These are phyloP conservation scores for Stenodera caucasica DNA, from an alignment of 2,888 invertebrate genomes.

Conservation along the genomic window DNA sequence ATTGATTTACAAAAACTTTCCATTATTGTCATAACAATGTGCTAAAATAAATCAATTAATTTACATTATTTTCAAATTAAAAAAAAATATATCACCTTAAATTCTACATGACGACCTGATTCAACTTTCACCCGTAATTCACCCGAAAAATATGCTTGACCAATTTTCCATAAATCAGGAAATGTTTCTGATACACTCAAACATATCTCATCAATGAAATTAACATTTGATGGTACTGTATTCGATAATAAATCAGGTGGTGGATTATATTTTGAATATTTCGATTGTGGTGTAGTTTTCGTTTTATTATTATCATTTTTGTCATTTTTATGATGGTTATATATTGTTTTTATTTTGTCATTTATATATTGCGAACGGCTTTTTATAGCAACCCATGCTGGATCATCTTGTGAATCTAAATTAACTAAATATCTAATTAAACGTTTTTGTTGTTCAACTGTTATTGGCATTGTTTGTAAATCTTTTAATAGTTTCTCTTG, in stretches of 20 bases:
- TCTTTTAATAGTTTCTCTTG: conserved; percentile 79
- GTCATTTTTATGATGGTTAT: conserved; percentile 64
- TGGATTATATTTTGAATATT: conserved; percentile 49
- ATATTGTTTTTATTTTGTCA: conserved; percentile 65
- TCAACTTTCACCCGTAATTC: conserved; percentile 77
- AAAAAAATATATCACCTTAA: conserved; percentile 28
- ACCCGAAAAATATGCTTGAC: conserved; percentile 90
- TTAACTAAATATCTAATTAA: conserved; percentile 83
- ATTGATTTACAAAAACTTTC: conserved; percentile 74
- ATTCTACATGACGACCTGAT: conserved; percentile 62
- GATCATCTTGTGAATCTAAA: conserved; percentile 80
- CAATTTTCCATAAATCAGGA: conserved; percentile 94
- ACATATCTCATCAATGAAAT: conserved; percentile 79
- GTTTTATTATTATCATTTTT: conserved; percentile 44
- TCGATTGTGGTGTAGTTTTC: conserved; percentile 42
- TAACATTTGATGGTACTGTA: conserved; percentile 66
- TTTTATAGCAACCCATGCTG: conserved; percentile 94
- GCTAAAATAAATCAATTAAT: conserved; percentile 61
- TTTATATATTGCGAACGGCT: conserved; percentile 81
- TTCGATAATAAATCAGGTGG: conserved; percentile 46
- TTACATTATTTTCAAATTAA: no score
- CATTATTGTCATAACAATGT: conserved; percentile 78
- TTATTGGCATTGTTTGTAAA: conserved; percentile 87
- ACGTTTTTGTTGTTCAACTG: conserved; percentile 93
- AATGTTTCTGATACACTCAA: conserved; percentile 75